Evolutionary conservation across 2,797 vertebrate species (phyloP).

Genomic region (Leucoraja ocellata): DNA sequence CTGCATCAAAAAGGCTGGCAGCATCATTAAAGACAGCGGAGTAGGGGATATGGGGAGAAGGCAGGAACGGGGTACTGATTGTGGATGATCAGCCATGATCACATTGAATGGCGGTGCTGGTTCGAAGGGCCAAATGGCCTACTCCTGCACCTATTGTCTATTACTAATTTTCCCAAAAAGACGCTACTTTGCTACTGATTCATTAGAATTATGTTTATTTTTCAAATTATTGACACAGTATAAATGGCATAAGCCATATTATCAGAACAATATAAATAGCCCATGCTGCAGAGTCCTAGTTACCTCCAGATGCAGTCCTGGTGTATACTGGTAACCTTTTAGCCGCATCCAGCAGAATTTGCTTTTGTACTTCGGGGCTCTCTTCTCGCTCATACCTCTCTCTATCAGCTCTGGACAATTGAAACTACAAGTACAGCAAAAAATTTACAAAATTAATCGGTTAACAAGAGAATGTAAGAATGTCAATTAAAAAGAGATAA

Average conservation of each 20-base stretch:
- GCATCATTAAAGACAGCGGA: too few species aligned
- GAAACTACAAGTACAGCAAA: conserved; percentile 66
- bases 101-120: too few species aligned
- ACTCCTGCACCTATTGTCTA: too few species aligned
- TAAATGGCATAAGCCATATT: neutral
- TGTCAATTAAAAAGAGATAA: neutral
- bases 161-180: neutral
- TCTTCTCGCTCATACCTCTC: conserved; percentile 88
- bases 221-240: neutral
- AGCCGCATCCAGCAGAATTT: conserved; percentile 81
- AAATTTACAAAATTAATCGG: neutral
- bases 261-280: neutral
- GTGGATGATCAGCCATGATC: too few species aligned
- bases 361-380: conserved; percentile 82
- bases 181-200: neutral
- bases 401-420: conserved; percentile 84
- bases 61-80: too few species aligned
- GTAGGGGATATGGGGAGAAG: too few species aligned
- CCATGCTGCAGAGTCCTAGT: neutral
- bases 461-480: neutral
- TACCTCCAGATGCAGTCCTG: conserved; percentile 81
- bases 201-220: neutral
- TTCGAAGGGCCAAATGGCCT: too few species aligned
- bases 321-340: conserved; percentile 85
- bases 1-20: too few species aligned